These are phyloP conservation scores for Aphelenchoides besseyi DNA, from an alignment of 1,140 invertebrate genomes.

Conservation along the genomic window DNA sequence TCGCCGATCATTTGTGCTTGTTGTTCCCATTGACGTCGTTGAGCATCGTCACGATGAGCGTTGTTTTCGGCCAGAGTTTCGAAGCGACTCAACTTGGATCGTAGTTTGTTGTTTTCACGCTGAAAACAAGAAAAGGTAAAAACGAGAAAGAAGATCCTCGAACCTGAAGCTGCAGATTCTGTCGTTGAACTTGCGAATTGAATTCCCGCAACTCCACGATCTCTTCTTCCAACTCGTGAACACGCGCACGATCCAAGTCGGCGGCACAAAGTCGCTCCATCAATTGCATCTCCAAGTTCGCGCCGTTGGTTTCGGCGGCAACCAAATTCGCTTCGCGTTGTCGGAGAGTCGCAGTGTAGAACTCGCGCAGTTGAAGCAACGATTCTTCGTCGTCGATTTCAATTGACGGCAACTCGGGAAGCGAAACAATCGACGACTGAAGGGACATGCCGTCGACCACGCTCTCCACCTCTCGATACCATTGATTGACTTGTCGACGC, in stretches of 20 bases:
- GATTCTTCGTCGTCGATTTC: constrained; percentile 29
- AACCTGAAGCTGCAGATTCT: constrained; percentile 23
- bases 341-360: constrained; percentile 17
- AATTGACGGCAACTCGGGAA: constrained; percentile 24
- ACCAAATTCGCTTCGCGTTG: neutral
- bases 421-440: neutral
- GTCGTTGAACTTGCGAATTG: constrained; percentile 13
- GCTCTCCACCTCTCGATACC: constrained; percentile 45
- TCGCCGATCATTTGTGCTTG: neutral
- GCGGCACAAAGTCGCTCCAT: constrained; percentile 42
- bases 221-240: constrained; percentile 59
- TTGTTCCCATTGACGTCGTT: constrained; percentile 27
- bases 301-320: neutral
- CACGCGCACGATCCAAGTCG: constrained; percentile 64
- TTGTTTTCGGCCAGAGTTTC: constrained; percentile 29
- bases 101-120: constrained; percentile 39
- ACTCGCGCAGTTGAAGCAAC: constrained; percentile 30
- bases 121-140: constrained; percentile 24
- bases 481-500: constrained; percentile 74
- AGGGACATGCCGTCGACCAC: constrained; percentile 11
- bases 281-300: constrained; percentile 23
- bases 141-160: constrained; percentile 30
- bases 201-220: constrained; percentile 34
- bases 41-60: constrained; percentile 23
- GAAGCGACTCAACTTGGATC: constrained; percentile 29